Conservation (phyloP, 2,888 invertebrate species). For the Meghimatium bilineatum region DNA sequence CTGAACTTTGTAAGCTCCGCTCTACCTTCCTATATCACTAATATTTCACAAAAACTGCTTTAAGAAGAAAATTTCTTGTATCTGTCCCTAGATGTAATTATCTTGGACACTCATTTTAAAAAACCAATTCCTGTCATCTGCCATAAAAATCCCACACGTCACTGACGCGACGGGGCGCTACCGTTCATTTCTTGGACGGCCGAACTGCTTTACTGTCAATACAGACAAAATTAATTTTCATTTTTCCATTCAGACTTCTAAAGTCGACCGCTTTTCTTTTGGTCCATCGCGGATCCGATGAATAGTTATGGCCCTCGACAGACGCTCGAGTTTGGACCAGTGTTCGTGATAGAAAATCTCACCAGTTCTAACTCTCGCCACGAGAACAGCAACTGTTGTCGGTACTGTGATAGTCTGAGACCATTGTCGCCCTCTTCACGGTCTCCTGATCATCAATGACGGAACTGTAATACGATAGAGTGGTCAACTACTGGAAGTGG, state of each 20-base stretch:
- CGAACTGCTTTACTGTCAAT: slow-evolving; percentile 29
- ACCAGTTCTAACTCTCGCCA: not conserved
- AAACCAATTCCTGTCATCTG: slow-evolving; percentile 16
- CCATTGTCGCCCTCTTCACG: slow-evolving; percentile 42
- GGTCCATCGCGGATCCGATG: slow-evolving; percentile 6
- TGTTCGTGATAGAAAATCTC: not conserved
- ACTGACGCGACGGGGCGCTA: slow-evolving; percentile 19
- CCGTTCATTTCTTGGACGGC: slow-evolving; percentile 19
- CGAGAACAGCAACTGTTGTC: slow-evolving; percentile 21
- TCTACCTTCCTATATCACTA: not conserved
- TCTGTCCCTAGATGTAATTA: slow-evolving; percentile 37
- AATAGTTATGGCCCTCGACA: slow-evolving; percentile 38
- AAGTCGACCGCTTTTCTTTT: slow-evolving; percentile 43
- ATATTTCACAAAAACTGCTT: not conserved
- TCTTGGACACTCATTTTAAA: slow-evolving; percentile 30
- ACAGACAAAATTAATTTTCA: slow-evolving; percentile 44
- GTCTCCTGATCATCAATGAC: slow-evolving; percentile 23
- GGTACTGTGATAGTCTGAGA: not conserved
- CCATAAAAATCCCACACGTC: slow-evolving; percentile 36
- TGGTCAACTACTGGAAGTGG: slow-evolving; percentile 41
- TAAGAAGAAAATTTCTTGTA: slow-evolving; percentile 23
- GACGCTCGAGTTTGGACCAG: slow-evolving; percentile 30
- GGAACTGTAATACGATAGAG: slow-evolving; percentile 47
- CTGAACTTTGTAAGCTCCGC: no score
- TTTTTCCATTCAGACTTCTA: slow-evolving; percentile 37